A percentile compares a stretch with the other conserved stretches of the same genome.
Conservation (phyloP, 2,888 invertebrate species). For the Machimus atricapillus region DNA sequence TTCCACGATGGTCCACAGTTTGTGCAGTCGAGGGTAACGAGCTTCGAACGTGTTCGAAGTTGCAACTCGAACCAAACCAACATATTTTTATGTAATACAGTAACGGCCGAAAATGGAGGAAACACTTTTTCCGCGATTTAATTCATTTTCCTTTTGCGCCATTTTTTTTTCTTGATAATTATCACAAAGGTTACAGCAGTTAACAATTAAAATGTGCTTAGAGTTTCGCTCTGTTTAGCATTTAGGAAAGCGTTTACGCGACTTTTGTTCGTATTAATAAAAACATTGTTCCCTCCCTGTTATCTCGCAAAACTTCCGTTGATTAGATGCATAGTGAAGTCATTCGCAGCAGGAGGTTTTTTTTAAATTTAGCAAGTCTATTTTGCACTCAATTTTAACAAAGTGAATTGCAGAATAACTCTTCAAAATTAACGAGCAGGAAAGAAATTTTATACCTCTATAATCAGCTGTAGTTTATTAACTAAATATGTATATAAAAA, state of each 20-base stretch:
- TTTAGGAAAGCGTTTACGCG: neutral
- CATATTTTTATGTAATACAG: conserved; percentile 16
- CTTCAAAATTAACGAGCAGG: neutral
- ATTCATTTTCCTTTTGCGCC: neutral
- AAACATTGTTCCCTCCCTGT: neutral
- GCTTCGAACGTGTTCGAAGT: conserved; percentile 9
- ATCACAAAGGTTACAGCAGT: neutral
- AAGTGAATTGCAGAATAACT: neutral
- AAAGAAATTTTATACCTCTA: neutral
- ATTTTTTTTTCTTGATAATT: neutral
- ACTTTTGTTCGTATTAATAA: neutral
- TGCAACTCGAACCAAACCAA: neutral
- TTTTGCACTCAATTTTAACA: neutral
- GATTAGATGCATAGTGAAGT: neutral
- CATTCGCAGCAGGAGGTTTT: neutral
- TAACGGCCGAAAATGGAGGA: conserved; percentile 8
- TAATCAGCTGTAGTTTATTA: neutral
- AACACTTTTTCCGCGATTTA: neutral
- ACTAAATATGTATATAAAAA: neutral
- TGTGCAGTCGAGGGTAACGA: neutral
- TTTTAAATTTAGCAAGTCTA: neutral
- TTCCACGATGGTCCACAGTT: neutral
- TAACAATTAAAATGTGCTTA: neutral
- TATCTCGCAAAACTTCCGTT: neutral
- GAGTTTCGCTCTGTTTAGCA: neutral